phyloP scores from a whole-genome alignment of 1,140 invertebrate genomes.

The Hycleus phaleratus region DNA sequence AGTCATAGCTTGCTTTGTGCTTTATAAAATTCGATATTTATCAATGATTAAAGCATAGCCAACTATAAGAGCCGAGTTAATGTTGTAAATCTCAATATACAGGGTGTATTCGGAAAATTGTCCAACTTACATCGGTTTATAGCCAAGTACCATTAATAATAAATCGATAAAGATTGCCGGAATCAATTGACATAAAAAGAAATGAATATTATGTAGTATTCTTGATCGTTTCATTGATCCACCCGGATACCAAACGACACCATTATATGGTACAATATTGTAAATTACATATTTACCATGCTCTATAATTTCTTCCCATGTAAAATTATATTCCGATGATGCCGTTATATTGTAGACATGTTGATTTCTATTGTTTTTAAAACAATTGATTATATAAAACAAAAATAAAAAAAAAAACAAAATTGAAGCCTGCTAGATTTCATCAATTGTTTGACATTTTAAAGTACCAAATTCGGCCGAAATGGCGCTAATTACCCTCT shows the following conservation, averaged over 20 bases:
- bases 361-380: slow-evolving; percentile 13
- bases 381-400: slow-evolving; percentile 6
- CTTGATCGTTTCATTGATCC: slow-evolving; percentile 47
- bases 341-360: slow-evolving; percentile 56
- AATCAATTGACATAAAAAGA: slow-evolving; percentile 47
- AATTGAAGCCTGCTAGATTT: neutral
- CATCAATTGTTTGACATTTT: neutral
- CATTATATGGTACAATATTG: slow-evolving; percentile 39
- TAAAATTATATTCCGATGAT: slow-evolving; percentile 67
- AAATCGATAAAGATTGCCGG: slow-evolving; percentile 51
- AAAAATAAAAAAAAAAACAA: neutral
- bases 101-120: neutral
- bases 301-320: slow-evolving; percentile 52
- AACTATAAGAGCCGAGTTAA: no score
- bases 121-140: slow-evolving; percentile 46
- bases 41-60: no score
- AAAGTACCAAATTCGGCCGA: neutral
- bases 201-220: slow-evolving; percentile 46
- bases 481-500: no score
- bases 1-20: no score
- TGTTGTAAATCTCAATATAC: no score
- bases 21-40: no score
- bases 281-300: slow-evolving; percentile 47
- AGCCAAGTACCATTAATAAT: slow-evolving; percentile 42
- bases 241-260: slow-evolving; percentile 47